Percentiles rank a stretch among this genome's conserved stretches.
These are phyloP conservation scores for Tortricodes alternella DNA, from an alignment of 2,888 invertebrate species.

Conservation along the genomic window DNA sequence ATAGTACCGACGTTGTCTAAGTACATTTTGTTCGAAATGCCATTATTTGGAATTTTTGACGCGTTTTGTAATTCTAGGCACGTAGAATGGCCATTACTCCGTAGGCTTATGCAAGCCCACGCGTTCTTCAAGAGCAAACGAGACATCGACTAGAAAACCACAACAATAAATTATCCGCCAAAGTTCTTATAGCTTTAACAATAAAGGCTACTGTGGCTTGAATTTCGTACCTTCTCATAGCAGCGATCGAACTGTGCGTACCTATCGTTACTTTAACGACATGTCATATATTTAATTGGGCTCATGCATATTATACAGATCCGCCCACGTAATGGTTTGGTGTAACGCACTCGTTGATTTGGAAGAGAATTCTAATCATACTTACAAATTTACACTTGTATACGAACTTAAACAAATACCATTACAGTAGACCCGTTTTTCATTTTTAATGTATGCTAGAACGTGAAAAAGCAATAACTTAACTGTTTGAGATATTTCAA, in stretches of 20 bases:
- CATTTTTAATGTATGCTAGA: no score
- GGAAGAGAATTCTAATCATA: slow-evolving; percentile 5
- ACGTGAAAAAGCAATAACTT: no score
- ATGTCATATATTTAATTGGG: slow-evolving; percentile 1
- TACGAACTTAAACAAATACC: neutral
- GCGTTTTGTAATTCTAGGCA: slow-evolving; percentile 49
- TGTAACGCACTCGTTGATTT: neutral
- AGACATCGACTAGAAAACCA: no score
- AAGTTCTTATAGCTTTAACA: no score
- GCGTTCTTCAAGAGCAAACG: slow-evolving; percentile 47
- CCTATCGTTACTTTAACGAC: no score
- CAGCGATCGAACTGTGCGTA: no score
- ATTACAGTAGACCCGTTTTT: no score
- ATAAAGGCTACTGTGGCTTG: no score
- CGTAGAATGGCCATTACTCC: slow-evolving; percentile 59
- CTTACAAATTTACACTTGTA: slow-evolving; percentile 17
- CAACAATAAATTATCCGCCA: no score
- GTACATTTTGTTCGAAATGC: slow-evolving; percentile 13
- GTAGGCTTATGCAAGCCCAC: slow-evolving; percentile 68
- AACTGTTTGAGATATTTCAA: no score
- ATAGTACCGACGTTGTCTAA: slow-evolving; percentile 1
- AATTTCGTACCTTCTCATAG: no score
- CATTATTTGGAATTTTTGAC: slow-evolving; percentile 26
- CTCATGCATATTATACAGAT: neutral
- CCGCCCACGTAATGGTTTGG: neutral